Evolutionary conservation across 2,888 invertebrate species (phyloP).

Genomic region (Nomada hirtipes): DNA sequence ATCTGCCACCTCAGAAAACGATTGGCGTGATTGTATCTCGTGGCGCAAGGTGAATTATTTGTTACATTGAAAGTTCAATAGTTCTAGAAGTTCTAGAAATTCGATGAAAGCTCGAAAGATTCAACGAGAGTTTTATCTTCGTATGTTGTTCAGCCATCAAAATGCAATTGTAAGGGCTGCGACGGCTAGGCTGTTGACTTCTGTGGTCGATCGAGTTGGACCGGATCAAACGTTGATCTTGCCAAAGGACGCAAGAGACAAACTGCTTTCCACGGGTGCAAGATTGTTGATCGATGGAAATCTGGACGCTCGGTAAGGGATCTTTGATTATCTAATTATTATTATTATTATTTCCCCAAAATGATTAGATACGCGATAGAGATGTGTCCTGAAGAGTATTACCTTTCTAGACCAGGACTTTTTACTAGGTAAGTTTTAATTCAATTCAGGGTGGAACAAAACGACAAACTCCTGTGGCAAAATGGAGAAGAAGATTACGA

Average conservation of each 20-base stretch:
- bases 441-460: no score
- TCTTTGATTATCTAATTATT: not conserved
- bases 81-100: not conserved
- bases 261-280: constrained; percentile 92
- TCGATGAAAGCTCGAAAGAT: not conserved
- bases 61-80: no score
- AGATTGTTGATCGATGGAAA: constrained; percentile 94
- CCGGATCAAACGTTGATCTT: constrained; percentile 90
- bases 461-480: no score
- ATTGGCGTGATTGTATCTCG: constrained; percentile 88
- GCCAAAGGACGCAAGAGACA: constrained; percentile 91
- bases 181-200: constrained; percentile 91
- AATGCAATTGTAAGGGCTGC: constrained; percentile 95
- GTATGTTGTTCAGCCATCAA: constrained; percentile 87
- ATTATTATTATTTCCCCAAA: no score
- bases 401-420: no score
- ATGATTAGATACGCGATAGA: no score
- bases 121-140: not conserved
- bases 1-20: constrained; percentile 89
- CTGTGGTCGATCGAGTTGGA: constrained; percentile 90
- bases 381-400: no score
- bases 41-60: constrained; percentile 86
- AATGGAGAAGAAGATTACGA: no score
- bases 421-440: no score
- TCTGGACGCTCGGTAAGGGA: constrained; percentile 90